phyloP scores from a whole-genome alignment of 2,888 invertebrate species.

The Melanargia galathea region DNA sequence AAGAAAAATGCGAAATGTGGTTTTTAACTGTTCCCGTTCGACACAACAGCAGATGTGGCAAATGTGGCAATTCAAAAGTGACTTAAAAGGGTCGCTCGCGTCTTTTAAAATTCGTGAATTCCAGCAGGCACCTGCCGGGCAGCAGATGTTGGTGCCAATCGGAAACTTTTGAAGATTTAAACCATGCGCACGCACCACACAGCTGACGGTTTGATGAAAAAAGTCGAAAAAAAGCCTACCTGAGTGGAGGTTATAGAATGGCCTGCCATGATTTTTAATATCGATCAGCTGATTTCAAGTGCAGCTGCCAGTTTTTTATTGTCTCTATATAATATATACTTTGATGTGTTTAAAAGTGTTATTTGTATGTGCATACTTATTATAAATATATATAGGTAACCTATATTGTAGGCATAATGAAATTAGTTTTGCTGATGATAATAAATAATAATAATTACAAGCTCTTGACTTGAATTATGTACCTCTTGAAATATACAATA shows the following conservation, averaged over 20 bases:
- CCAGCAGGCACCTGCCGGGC: conserved; percentile 63
- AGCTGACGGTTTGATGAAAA: conserved; percentile 64
- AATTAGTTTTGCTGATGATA: background rate
- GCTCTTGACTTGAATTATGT: background rate
- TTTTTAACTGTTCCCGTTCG: conserved; percentile 11
- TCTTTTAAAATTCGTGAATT: conserved; percentile 56
- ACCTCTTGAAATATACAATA: background rate
- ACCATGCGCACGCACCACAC: conserved; percentile 63
- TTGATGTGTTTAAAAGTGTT: too few relatives aligned
- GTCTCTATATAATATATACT: too few relatives aligned
- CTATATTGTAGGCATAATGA: background rate
- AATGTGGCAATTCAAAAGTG: conserved; percentile 33
- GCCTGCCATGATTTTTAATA: conserved; percentile 37
- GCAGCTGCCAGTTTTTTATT: conserved; percentile 27
- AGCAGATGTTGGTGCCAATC: conserved; percentile 67
- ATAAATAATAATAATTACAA: too few relatives aligned
- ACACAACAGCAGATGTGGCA: conserved; percentile 23
- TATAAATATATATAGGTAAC: background rate
- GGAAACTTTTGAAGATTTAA: conserved; percentile 65
- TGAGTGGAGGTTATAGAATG: conserved; percentile 46
- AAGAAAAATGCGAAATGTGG: conserved; percentile 11
- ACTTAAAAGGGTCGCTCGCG: conserved; percentile 38
- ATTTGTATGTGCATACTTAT: too few relatives aligned
- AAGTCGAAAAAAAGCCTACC: conserved; percentile 61
- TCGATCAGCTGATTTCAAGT: conserved; percentile 63